Percentiles rank a stretch among this genome's conserved stretches.
phyloP scores from a whole-genome alignment of 2,888 invertebrate species.

The Matsumyia berberina region DNA sequence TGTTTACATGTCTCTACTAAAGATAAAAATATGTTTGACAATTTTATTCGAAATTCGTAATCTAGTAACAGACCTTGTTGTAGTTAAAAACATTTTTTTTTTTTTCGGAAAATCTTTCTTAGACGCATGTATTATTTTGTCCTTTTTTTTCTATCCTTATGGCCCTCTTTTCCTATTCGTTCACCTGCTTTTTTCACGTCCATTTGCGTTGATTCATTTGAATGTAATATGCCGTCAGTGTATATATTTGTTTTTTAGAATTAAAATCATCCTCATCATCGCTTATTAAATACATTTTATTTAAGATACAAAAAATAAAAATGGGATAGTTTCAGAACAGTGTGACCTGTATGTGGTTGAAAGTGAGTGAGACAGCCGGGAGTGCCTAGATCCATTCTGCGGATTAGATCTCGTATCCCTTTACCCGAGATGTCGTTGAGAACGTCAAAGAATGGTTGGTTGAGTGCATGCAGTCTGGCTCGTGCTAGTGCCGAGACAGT shows the following conservation, averaged over 20 bases:
- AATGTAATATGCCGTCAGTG: conserved; percentile 29
- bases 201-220: conserved; percentile 56
- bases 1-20: neutral
- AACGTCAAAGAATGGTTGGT: no score
- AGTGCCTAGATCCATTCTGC: no score
- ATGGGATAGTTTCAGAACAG: conserved; percentile 44
- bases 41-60: neutral
- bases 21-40: neutral
- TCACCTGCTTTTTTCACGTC: conserved; percentile 44
- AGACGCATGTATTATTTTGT: conserved; percentile 28
- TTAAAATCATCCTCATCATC: conserved; percentile 71
- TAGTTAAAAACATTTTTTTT: conserved; percentile 12
- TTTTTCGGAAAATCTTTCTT: conserved; percentile 26
- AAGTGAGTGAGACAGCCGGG: no score
- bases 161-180: conserved; percentile 12
- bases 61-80: conserved; percentile 14
- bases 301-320: conserved; percentile 9
- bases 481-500: no score
- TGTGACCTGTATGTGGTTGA: no score
- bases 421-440: no score
- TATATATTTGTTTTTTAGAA: conserved; percentile 39
- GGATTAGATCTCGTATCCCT: no score
- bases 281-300: conserved; percentile 47
- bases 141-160: neutral
- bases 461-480: no score